Base-by-base conservation (phyloP, 1,140 invertebrate species). In the Drosophila kanapiae region DNA sequence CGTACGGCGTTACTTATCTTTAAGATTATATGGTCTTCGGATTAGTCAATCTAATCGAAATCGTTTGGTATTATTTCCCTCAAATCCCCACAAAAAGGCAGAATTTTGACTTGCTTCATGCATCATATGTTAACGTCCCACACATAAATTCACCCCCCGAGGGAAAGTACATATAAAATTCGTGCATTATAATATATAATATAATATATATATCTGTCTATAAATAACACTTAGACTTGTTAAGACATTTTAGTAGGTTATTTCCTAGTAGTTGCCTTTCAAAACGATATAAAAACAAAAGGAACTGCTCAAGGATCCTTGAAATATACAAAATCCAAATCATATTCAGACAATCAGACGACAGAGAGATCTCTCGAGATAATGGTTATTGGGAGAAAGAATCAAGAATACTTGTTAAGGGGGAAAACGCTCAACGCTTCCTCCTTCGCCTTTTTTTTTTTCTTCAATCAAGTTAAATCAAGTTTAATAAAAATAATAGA, bases 341-440 rank as follows among this genome's bases (percentile, higher is more conserved):
- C 14, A 56, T 23, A 1, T 6, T 5, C 35, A 23, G 51, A n/a
- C 61, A 63, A 63, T 58, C 61, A 58, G 61, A 63, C 61, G n/a
- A 58, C 54, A 31, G 16, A 40, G 5, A 31, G 5, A 7, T 16
- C 29, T 51, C n/a, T 51, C n/a, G 18, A 49, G 8, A 11, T 14
- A 16, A 27, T 29, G 18, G 18, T 9, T 37, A 51, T 16, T 0
- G 23, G 10, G 1, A 54, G 1, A 54, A 13, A 38, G 11, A 29
- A 33, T 31, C 4, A 49, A n/a, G n/a, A n/a, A n/a, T n/a, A 31
- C n/a, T n/a, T 18, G 1, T n/a, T 14, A 31, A 27, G 35, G 35
- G 51, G 27, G 11, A 58, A 58, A 29, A 33, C 5, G 8, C 48
- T 37, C 14, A 7, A 16, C 29, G 49, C 29, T 14, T 16, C 13